These are phyloP conservation scores for Caenorhabditis afra DNA, from an alignment of 2,888 invertebrate genomes.

Conservation along the genomic window DNA sequence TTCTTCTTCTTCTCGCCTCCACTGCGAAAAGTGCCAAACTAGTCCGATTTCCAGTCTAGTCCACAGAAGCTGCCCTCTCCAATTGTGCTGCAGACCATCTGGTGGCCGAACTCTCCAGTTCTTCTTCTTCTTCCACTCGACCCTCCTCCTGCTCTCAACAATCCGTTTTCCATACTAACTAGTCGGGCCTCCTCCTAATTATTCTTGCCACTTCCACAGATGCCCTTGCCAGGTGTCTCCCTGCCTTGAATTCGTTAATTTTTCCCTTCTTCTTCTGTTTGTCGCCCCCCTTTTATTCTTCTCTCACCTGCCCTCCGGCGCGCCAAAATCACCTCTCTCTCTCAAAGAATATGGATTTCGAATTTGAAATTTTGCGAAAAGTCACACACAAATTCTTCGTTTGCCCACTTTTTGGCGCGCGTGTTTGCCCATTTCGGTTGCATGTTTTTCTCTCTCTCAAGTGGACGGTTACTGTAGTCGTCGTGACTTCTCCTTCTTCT, in stretches of 20 bases:
- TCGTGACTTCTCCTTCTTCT: constrained; percentile 7
- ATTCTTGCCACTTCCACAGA: constrained; percentile 40
- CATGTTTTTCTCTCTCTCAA: constrained; percentile 23
- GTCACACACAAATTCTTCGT: constrained; percentile 13
- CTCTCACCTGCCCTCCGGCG: background rate
- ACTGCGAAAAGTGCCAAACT: too few relatives aligned
- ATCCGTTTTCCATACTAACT: too few relatives aligned
- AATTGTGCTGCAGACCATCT: too few relatives aligned
- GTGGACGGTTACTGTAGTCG: constrained; percentile 24
- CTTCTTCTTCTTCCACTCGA: constrained; percentile 41
- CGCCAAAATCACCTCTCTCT: background rate
- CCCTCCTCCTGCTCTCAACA: constrained; percentile 41
- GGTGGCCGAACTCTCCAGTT: constrained; percentile 8
- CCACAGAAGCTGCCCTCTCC: too few relatives aligned
- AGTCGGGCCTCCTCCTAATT: constrained; percentile 48
- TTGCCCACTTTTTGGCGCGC: constrained; percentile 31
- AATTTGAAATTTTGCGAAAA: constrained; percentile 25
- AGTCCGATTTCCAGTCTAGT: too few relatives aligned
- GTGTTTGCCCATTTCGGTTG: background rate
- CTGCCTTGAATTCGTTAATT: constrained; percentile 36
- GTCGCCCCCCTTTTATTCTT: background rate
- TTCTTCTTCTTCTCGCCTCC: constrained; percentile 1
- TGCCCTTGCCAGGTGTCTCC: constrained; percentile 37
- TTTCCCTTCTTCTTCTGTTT: constrained; percentile 25
- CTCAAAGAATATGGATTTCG: background rate